Evolutionary conservation across 2,888 invertebrate genomes (phyloP), one percentile per base, ranked within the genome.

Genomic region (Euproctis similis): DNA sequence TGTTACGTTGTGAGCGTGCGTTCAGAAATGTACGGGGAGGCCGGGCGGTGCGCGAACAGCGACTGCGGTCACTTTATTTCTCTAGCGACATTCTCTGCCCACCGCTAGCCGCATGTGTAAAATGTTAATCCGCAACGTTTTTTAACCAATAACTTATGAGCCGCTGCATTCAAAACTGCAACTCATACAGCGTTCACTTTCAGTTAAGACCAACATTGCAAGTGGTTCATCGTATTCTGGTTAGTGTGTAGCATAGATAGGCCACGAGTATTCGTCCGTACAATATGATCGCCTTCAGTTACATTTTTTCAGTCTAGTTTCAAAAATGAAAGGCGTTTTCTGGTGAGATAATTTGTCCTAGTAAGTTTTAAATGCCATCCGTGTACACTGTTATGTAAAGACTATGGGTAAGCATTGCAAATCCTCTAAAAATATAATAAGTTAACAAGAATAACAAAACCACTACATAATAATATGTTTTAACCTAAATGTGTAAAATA

Each of bases 1-100:
- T 70, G 78, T 77, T 66, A 76, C 73, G 68, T 73, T 58, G 60
- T 50, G 63, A 62, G 61, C 70, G 71, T 75, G 73, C 66, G 74
- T 69, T 56, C 59, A 57, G 55, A 51, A 50, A 53, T 53, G 58
- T 67, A 62, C 80, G 81, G 77, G 66, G 67, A 62, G 66, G 71
- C 62, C 70, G 70, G 60, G 56, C 73, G 76, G 72, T 69, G 78
- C 64, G 74, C 77, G 67, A 63, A 55, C 55, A 57, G 70, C 76
- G 74, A 78, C 78, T 80, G 80, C 70, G 73, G 74, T 65, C 71
- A 68, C 53, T 58, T 37, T 45, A 54, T 51, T 63, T 58, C 59
- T 57, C 58, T 56, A 54, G 53, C 56, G 57, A 59, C 65, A 59
- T 54, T 67, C 64, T 66, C 69, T 69, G 70, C 69, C 71, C 76